Conservation (phyloP, 2,113 vertebrate genomes). For the Aldabrachelys gigantea region DNA sequence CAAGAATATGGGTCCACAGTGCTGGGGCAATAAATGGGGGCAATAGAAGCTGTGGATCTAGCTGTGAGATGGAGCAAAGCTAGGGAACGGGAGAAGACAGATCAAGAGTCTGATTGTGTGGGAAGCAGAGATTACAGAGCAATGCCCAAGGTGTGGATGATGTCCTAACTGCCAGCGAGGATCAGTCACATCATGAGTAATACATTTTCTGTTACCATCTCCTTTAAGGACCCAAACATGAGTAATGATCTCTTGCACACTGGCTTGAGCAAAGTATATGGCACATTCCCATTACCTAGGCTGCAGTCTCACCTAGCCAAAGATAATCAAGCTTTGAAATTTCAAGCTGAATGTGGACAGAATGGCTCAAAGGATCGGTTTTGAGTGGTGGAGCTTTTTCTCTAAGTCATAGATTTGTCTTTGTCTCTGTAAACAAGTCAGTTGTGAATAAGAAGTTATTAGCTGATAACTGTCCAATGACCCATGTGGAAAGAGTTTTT, state of each 20-base stretch:
- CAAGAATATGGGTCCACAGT: background rate
- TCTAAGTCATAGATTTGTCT: background rate
- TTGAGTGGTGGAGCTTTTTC: background rate
- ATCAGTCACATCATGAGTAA: background rate
- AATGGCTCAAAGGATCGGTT: background rate
- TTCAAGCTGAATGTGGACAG: background rate
- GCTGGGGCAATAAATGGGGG: background rate
- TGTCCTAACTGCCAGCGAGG: background rate
- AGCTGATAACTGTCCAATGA: background rate
- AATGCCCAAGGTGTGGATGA: background rate
- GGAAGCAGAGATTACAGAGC: background rate
- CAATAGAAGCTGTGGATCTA: background rate
- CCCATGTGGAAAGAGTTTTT: background rate
- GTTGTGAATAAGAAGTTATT: fast-evolving
- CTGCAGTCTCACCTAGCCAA: background rate
- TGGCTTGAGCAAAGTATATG: background rate
- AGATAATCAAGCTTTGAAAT: background rate
- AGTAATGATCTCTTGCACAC: background rate
- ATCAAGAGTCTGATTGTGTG: background rate
- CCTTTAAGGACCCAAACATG: background rate
- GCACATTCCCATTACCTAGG: background rate
- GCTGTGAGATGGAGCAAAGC: background rate
- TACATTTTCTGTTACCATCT: background rate
- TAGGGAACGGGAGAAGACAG: fast-evolving
- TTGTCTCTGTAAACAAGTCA: background rate